Evolutionary conservation across 2,797 vertebrate genomes (phyloP).

Genomic region (Crocidura indochinensis): DNA sequence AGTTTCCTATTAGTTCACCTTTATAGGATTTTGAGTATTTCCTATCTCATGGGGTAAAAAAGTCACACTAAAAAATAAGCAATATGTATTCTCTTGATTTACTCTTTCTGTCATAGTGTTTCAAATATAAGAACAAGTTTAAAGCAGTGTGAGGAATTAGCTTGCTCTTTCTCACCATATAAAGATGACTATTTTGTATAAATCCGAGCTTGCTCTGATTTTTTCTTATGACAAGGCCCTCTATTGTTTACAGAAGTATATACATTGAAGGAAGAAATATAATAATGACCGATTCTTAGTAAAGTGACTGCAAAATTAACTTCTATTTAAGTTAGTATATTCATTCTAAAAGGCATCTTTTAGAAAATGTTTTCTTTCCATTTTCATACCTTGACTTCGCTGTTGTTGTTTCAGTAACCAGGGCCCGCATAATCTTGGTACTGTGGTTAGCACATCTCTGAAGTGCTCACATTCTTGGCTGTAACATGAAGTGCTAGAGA

Average conservation of each 20-base stretch:
- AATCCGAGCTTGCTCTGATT: not conserved
- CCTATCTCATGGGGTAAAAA: constrained; percentile 79
- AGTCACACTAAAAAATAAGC: constrained; percentile 13
- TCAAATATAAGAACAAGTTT: constrained; percentile 6
- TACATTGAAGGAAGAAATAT: constrained; percentile 10
- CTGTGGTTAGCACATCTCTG: no score
- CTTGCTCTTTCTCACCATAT: constrained; percentile 22
- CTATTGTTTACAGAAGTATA: constrained; percentile 54
- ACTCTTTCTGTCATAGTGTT: constrained; percentile 48
- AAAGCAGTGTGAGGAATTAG: not conserved
- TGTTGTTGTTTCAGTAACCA: no score
- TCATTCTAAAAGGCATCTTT: constrained; percentile 27
- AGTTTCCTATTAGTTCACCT: constrained; percentile 80
- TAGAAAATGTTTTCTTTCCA: not conserved
- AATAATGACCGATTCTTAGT: constrained; percentile 63
- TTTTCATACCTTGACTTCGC: no score
- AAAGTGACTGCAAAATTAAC: constrained; percentile 52
- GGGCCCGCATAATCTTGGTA: no score
- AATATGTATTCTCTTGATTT: constrained; percentile 51
- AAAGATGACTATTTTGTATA: constrained; percentile 17
- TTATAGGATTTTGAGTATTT: constrained; percentile 76
- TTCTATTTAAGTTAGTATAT: constrained; percentile 37
- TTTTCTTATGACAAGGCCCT: constrained; percentile 47
- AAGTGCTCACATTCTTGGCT: no score
- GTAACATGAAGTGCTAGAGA: no score